phyloP scores from a whole-genome alignment of 2,888 invertebrate genomes.

The Meandrusa payeni region DNA sequence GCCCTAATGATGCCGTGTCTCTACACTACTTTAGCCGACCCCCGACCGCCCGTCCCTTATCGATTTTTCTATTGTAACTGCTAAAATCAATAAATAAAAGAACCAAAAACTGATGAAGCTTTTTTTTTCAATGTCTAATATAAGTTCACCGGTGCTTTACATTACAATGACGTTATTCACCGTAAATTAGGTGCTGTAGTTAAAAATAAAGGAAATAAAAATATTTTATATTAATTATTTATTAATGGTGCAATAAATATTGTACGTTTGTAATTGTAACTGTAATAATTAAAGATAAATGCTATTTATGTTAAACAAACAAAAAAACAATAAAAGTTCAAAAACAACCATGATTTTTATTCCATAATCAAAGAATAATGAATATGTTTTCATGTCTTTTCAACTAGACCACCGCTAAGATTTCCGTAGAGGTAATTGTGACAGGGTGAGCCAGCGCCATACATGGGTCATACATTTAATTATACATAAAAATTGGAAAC shows the following conservation, averaged over 20 bases:
- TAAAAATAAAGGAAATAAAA: constrained; percentile 68
- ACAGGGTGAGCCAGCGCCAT: no score
- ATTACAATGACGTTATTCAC: constrained; percentile 53
- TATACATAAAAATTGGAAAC: no score
- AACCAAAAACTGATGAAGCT: constrained; percentile 65
- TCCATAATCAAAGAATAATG: constrained; percentile 23
- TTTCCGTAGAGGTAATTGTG: no score
- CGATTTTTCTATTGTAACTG: constrained; percentile 55
- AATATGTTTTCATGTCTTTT: no score
- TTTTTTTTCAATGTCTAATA: constrained; percentile 72
- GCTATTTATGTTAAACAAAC: constrained; percentile 78
- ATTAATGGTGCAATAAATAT: constrained; percentile 74
- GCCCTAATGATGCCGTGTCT: constrained; percentile 74
- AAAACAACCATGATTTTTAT: constrained; percentile 62
- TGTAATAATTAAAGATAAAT: constrained; percentile 78
- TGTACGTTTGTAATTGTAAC: constrained; percentile 78
- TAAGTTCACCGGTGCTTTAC: constrained; percentile 64
- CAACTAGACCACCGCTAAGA: no score
- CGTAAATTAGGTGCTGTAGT: constrained; percentile 63
- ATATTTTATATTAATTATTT: constrained; percentile 79
- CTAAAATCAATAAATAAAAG: constrained; percentile 69
- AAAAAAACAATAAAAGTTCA: constrained; percentile 77
- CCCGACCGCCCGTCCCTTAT: constrained; percentile 68
- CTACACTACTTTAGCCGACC: constrained; percentile 54
- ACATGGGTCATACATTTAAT: no score